phyloP scores from a whole-genome alignment of 2,113 vertebrate species.

The Indri indri region DNA sequence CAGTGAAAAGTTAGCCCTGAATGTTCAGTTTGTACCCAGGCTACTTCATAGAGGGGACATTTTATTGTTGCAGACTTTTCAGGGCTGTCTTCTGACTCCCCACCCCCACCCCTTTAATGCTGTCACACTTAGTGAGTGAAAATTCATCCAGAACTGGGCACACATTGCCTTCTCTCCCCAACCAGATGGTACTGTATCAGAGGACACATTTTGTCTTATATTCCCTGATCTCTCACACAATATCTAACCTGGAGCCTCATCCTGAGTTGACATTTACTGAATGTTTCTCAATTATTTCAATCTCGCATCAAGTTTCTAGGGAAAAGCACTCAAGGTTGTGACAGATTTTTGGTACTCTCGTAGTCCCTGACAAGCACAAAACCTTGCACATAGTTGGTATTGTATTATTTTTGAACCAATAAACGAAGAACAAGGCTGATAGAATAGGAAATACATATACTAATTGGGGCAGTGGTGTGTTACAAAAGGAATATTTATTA shows the following conservation, averaged over 20 bases:
- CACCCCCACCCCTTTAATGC: neutral
- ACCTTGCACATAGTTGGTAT: neutral
- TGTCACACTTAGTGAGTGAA: neutral
- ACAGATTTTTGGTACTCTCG: neutral
- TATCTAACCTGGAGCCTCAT: neutral
- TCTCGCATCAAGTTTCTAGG: neutral
- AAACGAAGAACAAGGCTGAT: neutral
- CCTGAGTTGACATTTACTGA: neutral
- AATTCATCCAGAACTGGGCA: neutral
- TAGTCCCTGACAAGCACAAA: neutral
- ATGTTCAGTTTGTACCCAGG: conserved; percentile 74
- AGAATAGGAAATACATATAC: neutral
- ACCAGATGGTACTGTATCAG: neutral
- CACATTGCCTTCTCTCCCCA: neutral
- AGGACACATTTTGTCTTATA: neutral
- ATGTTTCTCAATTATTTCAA: neutral
- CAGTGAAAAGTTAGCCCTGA: too few species aligned
- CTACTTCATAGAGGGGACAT: conserved; percentile 53
- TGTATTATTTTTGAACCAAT: neutral
- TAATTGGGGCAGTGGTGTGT: neutral
- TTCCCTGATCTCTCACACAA: neutral
- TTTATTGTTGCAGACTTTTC: conserved; percentile 27
- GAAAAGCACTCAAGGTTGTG: neutral
- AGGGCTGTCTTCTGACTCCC: neutral
- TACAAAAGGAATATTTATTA: neutral